Conservation (phyloP, 2,888 invertebrate species). For the Podabrus alpinus region DNA sequence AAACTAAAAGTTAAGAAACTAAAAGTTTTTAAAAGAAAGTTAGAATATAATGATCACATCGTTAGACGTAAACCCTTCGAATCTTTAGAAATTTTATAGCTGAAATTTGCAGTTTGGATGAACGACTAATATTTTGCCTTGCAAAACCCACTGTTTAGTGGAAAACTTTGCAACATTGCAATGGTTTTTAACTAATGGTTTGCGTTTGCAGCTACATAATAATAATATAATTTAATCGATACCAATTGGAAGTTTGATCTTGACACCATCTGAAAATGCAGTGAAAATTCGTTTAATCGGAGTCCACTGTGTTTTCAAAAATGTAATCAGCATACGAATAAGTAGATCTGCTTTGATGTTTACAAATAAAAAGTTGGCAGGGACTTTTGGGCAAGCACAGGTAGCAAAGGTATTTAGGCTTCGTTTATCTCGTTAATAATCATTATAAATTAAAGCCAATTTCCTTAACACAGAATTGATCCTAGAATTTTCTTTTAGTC, state of each 20-base stretch:
- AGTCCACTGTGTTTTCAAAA: not conserved
- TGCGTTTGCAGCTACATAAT: too few species aligned
- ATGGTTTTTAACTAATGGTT: too few species aligned
- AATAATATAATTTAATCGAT: too few species aligned
- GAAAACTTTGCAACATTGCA: not conserved
- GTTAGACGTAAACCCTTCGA: too few species aligned
- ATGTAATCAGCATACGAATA: not conserved
- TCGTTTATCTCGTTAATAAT: not conserved
- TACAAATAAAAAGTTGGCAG: not conserved
- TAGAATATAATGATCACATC: not conserved
- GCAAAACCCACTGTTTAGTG: not conserved
- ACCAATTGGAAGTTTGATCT: too few species aligned
- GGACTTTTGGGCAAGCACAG: not conserved
- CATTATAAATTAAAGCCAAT: not conserved
- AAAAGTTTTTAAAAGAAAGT: not conserved
- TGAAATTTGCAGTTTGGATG: not conserved
- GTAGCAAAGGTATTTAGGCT: not conserved
- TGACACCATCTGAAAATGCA: too few species aligned
- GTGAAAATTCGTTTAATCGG: too few species aligned
- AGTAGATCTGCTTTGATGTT: not conserved
- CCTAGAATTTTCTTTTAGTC: not conserved
- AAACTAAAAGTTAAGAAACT: not conserved
- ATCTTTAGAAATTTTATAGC: not conserved
- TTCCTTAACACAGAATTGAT: not conserved
- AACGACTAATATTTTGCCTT: not conserved